Percentiles rank a stretch among this genome's conserved stretches.
phyloP scores from a whole-genome alignment of 2,113 vertebrate species.

The Chinchilla lanigera region DNA sequence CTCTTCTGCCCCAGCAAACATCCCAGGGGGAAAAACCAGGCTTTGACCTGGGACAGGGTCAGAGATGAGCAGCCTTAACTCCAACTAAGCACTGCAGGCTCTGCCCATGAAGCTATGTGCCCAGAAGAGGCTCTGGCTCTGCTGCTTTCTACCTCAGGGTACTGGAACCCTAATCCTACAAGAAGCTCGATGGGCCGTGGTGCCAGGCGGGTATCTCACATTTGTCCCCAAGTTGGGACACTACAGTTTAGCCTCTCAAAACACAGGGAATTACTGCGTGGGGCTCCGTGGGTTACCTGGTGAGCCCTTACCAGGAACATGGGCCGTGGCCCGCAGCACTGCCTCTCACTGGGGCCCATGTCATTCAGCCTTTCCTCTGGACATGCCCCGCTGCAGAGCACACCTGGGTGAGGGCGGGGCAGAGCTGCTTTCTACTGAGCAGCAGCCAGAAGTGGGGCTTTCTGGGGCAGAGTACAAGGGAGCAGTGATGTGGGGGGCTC shows the following conservation, averaged over 20 bases:
- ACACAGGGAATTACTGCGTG: neutral
- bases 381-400: neutral
- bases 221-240: no score
- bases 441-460: neutral
- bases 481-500: neutral
- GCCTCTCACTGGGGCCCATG: neutral
- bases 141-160: neutral
- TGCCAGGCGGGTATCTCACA: neutral
- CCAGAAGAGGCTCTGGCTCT: neutral
- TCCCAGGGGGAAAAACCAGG: neutral
- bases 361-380: neutral
- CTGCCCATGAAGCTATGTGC: neutral
- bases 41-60: neutral
- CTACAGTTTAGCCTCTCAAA: neutral
- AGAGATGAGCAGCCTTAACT: neutral
- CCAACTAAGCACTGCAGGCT: neutral
- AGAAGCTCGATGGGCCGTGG: neutral
- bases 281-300: neutral
- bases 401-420: accelerated
- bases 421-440: neutral
- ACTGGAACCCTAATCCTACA: neutral
- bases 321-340: neutral
- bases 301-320: accelerated
- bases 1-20: neutral
- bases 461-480: neutral